Base-by-base conservation (phyloP, 2,888 invertebrate genomes). In the Melanophora roralis region DNA sequence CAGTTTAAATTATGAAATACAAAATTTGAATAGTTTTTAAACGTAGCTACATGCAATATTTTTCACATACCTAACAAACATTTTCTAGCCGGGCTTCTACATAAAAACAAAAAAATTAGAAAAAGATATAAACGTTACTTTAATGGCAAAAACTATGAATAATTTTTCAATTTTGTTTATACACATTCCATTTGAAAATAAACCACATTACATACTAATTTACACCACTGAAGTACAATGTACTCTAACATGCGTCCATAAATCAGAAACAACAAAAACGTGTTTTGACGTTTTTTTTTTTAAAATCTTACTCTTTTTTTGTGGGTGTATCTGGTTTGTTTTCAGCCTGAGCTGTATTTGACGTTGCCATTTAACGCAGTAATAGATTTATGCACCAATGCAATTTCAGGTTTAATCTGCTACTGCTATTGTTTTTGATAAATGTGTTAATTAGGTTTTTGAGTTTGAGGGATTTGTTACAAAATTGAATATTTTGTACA, bases 341-440 rank as follows among this genome's bases (percentile, higher is more conserved):
- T 62, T 64, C 38, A 12, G 11, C 55, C 21, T 68, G n/a, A 43
- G 45, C 36, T 14, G 43, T 43, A 51, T 49, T 71, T 59, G 47
- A 59, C 59, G 51, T 60, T 64, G 62, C 57, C 64, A 65, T 65
- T 40, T 21, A 14, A 71, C 53, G 65, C 53, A 47, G 53, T 79
- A 79, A 79, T 79, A 71, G 74, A 79, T 79, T 79, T 79, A 79
- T 79, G 71, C 79, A 62, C 43, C 14, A 67, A 67, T 75, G 75
- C 75, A 79, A 79, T 79, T 79, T 75, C 65, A 65, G 60, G 51
- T 67, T 27, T 21, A n/a, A n/a, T n/a, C 27, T 49, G 32, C 19
- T 64, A n/a, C 4, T 19, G 7, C 7, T 19, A 16, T 4, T 21
- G 11, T 19, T 36, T 32, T 60, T 65, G 73, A 65, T 65, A 55